Evolutionary conservation across 2,888 invertebrate genomes (phyloP), one percentile per base, ranked within the genome.

Genomic region (Xestia xanthographa): DNA sequence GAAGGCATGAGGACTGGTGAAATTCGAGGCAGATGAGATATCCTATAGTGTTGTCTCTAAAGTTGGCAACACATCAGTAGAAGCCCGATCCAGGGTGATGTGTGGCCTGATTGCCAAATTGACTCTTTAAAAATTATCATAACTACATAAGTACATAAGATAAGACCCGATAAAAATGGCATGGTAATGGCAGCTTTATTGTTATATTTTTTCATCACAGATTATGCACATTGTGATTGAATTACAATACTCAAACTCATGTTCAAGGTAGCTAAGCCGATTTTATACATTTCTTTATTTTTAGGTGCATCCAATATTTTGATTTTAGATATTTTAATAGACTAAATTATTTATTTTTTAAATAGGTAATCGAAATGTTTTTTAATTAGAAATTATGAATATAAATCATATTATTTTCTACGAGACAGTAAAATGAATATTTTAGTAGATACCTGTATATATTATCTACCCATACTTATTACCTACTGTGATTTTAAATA

Each of bases 291-390:
- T 41, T 56, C 9, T 69, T 43, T 34, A 17, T n/a, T 56, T 60
- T 20, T 60, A 66, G 41, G 17, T 26, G 14, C 53, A 72, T 53
- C n/a, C 6, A 65, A 66, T 68, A 82, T 75, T 72, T 75, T 82
- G 17, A 34, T 66, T 75, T 60, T 53, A 70, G 45, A 70, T 85
- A 66, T 74, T 82, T 34, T 65, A 72, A 12, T 73, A 67, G 26
- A 14, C 53, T 53, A 58, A 62, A 48, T 77, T 62, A 60, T 34
- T 60, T 34, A 60, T 84, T 79, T 80, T 86, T 58, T 29, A 65
- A 50, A 66, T 58, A 29, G 43, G 50, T 0, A 34, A 34, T 2
- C 12, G 50, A 58, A 63, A 58, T 62, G 8, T 53, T 60, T 76
- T 76, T 50, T 26, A 63, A 22, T 34, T 63, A 41, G n/a, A 50